A percentile compares a stretch with the other conserved stretches of the same genome.
These are phyloP conservation scores for Cydia fagiglandana DNA, from an alignment of 1,140 invertebrate genomes.

Conservation along the genomic window DNA sequence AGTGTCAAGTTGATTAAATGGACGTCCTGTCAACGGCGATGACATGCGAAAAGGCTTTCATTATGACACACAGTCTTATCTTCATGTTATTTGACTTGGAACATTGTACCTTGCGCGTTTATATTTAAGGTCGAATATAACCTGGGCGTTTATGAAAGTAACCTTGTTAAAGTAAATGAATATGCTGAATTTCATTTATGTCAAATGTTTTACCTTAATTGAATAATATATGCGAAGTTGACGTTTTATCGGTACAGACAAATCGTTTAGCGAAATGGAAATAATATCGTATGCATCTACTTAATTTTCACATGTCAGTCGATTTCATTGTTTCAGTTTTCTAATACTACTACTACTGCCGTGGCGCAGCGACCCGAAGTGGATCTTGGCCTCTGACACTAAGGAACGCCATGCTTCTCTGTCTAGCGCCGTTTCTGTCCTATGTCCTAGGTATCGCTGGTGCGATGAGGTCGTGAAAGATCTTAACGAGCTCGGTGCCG, in stretches of 20 bases:
- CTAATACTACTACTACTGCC: no score
- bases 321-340: no score
- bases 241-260: not conserved
- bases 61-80: not conserved
- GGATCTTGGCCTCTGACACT: no score
- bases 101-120: not conserved
- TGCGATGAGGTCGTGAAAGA: no score
- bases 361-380: no score
- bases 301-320: no score
- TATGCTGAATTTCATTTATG: not conserved
- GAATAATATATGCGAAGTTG: slow-evolving; percentile 1
- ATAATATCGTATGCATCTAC: not conserved
- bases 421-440: no score
- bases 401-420: no score
- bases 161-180: no score
- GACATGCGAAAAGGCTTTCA: slow-evolving; percentile 12
- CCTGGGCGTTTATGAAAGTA: no score
- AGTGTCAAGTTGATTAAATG: not conserved
- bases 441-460: no score
- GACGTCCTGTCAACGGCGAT: not conserved
- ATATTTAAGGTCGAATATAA: not conserved
- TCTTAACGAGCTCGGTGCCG: no score
- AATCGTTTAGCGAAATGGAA: not conserved
- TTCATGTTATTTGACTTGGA: not conserved
- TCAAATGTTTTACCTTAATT: not conserved